Percentiles rank a stretch among this genome's conserved stretches.
Evolutionary conservation across 2,797 vertebrate species (phyloP).

Genomic region (Myiothlypis coronata): DNA sequence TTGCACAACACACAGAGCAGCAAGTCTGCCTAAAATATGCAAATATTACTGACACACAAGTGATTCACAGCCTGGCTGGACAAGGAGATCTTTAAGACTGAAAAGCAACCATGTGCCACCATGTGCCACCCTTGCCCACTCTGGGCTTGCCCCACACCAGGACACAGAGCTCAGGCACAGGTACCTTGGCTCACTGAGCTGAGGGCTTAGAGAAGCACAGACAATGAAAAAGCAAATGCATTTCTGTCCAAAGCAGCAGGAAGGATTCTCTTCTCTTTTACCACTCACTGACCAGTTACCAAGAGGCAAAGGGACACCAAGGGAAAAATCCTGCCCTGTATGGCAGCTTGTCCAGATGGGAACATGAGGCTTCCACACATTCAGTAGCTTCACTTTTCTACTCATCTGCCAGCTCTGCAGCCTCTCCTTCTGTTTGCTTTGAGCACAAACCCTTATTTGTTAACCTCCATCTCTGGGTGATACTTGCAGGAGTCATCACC

Average conservation of each 20-base stretch:
- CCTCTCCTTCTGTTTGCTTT: background rate
- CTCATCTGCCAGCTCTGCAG: background rate
- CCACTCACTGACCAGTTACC: background rate
- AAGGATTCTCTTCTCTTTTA: background rate
- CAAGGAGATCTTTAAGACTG: background rate
- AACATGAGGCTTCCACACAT: background rate
- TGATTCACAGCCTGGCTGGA: background rate
- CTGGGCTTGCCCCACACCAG: background rate
- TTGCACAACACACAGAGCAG: background rate
- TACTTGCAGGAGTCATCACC: background rate
- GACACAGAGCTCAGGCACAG: background rate
- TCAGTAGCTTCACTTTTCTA: background rate
- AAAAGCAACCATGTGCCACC: background rate
- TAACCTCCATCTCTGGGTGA: background rate
- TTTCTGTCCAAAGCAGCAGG: background rate
- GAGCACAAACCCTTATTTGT: background rate
- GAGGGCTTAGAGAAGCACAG: background rate
- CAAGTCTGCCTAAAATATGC: background rate
- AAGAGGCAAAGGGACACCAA: background rate
- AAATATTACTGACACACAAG: background rate
- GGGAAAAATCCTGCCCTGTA: no score
- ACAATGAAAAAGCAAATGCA: background rate
- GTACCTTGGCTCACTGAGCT: rapidly evolving
- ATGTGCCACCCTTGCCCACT: background rate
- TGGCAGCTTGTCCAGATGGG: background rate